phyloP scores from a whole-genome alignment of 2,797 vertebrate genomes.

The Bufotes viridis region DNA sequence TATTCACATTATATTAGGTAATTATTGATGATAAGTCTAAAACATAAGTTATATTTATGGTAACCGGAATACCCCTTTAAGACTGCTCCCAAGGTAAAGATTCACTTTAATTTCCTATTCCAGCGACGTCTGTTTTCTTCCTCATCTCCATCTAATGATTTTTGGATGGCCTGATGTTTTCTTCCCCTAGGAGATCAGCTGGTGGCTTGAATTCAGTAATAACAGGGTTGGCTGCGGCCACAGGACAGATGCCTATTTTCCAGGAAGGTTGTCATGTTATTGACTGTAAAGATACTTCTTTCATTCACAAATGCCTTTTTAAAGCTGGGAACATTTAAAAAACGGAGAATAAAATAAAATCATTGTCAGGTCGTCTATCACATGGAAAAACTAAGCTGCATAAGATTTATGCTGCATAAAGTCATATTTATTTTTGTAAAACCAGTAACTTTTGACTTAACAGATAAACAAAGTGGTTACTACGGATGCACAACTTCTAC shows the following conservation, averaged over 20 bases:
- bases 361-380: neutral
- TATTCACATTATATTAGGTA: no score
- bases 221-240: neutral
- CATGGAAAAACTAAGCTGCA: neutral
- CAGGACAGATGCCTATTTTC: neutral
- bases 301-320: neutral
- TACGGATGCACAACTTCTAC: no score
- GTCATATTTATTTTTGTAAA: no score
- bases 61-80: no score
- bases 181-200: neutral
- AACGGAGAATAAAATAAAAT: neutral
- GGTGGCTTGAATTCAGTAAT: neutral
- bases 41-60: no score
- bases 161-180: slow-evolving; percentile 8
- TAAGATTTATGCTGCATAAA: no score
- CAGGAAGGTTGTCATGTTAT: neutral
- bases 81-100: neutral
- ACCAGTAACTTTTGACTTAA: no score
- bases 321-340: neutral
- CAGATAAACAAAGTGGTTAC: no score
- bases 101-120: neutral
- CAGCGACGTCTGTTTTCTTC: neutral
- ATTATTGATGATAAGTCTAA: no score
- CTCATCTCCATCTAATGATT: neutral
- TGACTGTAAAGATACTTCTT: neutral